Conservation (phyloP, 2,797 vertebrate genomes). For the Chiroxiphia lanceolata region DNA sequence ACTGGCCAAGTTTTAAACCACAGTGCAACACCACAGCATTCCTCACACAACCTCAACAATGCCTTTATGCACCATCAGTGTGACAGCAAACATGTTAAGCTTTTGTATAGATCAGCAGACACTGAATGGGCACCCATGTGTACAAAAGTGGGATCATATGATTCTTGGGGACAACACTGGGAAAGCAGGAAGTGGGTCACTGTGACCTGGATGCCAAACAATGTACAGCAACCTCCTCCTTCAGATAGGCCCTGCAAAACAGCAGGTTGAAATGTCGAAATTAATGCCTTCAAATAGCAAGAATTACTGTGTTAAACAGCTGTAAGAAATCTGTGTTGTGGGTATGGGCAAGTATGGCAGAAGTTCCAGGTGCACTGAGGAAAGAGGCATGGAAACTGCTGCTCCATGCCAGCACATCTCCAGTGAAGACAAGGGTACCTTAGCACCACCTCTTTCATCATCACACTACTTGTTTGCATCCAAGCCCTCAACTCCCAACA, state of each 20-base stretch:
- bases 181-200: slow-evolving; percentile 30
- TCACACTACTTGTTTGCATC: not conserved
- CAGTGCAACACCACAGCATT: not conserved
- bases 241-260: not conserved
- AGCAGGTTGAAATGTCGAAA: not conserved
- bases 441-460: not conserved
- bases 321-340: not conserved
- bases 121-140: not conserved
- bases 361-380: not conserved
- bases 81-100: not conserved
- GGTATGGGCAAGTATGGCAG: not conserved
- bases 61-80: not conserved
- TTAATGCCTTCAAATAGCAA: not conserved
- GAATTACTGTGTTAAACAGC: not conserved
- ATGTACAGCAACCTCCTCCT: not conserved
- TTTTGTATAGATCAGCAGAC: not conserved
- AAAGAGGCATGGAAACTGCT: not conserved
- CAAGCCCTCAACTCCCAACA: not conserved
- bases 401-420: not conserved
- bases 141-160: not conserved
- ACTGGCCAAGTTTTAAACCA: not conserved
- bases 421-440: not conserved
- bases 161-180: not conserved
- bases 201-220: slow-evolving; percentile 18
- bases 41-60: not conserved